Evolutionary conservation across 2,888 invertebrate species (phyloP).

Genomic region (Homarus gammarus): DNA sequence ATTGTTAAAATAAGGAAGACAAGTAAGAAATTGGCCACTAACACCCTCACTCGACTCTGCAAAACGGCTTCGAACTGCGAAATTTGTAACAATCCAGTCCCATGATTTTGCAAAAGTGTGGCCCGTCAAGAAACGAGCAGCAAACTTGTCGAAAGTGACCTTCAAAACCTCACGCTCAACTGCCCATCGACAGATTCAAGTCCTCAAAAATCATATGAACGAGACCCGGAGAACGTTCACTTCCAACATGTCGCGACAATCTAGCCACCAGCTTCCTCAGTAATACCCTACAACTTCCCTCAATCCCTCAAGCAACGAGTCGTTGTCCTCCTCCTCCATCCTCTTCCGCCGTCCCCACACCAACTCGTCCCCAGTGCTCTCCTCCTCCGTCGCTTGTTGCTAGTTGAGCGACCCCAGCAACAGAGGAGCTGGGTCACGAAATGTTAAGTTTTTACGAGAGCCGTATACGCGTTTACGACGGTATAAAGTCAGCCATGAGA

Average conservation of each 20-base stretch:
- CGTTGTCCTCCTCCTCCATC: constrained; percentile 11
- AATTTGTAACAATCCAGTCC: constrained; percentile 21
- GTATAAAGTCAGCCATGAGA: constrained; percentile 69
- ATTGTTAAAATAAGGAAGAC: too few species aligned
- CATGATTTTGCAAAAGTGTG: constrained; percentile 40
- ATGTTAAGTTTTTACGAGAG: constrained; percentile 68
- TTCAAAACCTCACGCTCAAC: constrained; percentile 51
- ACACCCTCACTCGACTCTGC: not conserved
- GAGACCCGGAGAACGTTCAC: constrained; percentile 44
- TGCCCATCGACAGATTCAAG: constrained; percentile 44
- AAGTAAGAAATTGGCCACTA: not conserved
- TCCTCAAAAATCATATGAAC: constrained; percentile 49
- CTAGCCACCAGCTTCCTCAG: constrained; percentile 19
- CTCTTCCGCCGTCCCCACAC: not conserved
- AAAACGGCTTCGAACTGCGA: not conserved
- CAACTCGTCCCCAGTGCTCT: not conserved
- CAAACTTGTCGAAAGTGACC: constrained; percentile 63
- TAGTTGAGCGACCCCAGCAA: constrained; percentile 63
- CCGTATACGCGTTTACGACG: constrained; percentile 69
- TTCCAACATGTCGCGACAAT: constrained; percentile 36
- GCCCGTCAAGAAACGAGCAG: constrained; percentile 41
- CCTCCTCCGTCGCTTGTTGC: constrained; percentile 42
- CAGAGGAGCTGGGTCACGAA: constrained; percentile 55
- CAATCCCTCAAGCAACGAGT: constrained; percentile 34
- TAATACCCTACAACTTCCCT: constrained; percentile 33